A percentile compares a stretch with the other conserved stretches of the same genome.
These are phyloP conservation scores for Eupithecia subfuscata DNA, from an alignment of 2,888 invertebrate genomes.

Conservation along the genomic window DNA sequence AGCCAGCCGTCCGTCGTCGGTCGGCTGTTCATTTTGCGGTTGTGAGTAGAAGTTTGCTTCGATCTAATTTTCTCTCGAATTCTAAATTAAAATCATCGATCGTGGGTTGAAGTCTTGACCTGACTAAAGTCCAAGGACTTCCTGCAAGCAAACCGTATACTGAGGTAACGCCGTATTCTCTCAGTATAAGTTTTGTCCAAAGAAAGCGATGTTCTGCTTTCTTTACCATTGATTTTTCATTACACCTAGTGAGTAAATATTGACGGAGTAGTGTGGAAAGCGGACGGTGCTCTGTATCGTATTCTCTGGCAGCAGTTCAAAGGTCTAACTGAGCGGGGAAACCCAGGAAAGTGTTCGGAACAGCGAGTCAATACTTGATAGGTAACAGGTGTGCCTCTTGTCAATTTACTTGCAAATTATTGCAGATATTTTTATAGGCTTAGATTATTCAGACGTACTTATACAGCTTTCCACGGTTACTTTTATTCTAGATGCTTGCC, in stretches of 20 bases:
- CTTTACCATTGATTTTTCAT: constrained; percentile 71
- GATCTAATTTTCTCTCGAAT: constrained; percentile 33
- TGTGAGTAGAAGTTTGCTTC: constrained; percentile 9
- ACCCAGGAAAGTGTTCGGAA: constrained; percentile 16
- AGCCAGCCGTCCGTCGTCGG: background rate
- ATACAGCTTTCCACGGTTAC: background rate
- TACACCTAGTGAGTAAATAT: constrained; percentile 63
- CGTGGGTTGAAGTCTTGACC: constrained; percentile 48
- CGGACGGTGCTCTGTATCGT: constrained; percentile 17
- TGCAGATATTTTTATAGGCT: background rate
- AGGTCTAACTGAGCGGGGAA: constrained; percentile 20
- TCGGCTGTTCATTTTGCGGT: constrained; percentile 12
- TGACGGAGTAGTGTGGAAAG: constrained; percentile 38
- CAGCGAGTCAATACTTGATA: constrained; percentile 3
- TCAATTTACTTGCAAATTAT: background rate
- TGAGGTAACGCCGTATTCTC: constrained; percentile 36
- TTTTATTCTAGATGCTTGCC: background rate
- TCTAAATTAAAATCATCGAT: constrained; percentile 53
- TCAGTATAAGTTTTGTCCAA: constrained; percentile 36
- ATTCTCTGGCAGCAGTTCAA: constrained; percentile 19
- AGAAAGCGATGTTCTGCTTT: constrained; percentile 29
- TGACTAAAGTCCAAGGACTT: constrained; percentile 61
- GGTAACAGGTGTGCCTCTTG: constrained; percentile 41
- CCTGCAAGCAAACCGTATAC: constrained; percentile 17
- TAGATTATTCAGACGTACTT: background rate